These are phyloP conservation scores for Oligia fasciuncula DNA, from an alignment of 2,888 invertebrate genomes.

Conservation along the genomic window DNA sequence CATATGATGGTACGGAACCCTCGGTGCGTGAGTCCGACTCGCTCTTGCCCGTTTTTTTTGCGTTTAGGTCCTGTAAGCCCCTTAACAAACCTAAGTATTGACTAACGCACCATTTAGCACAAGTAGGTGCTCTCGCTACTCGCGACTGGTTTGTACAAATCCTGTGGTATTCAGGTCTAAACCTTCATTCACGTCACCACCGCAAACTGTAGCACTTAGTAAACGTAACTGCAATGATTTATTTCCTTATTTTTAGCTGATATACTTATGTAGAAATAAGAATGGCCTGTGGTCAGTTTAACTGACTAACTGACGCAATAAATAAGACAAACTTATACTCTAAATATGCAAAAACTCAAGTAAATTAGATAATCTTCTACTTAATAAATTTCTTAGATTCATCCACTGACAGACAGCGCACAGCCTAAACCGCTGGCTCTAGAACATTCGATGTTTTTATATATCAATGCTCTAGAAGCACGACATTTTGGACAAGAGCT, in stretches of 20 bases:
- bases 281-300: background rate
- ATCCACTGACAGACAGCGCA: background rate
- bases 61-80: too few species aligned
- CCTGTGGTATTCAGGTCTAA: constrained; percentile 31
- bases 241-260: constrained; percentile 15
- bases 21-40: too few species aligned
- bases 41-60: too few species aligned
- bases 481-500: background rate
- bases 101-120: background rate
- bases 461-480: background rate
- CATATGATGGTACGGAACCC: too few species aligned
- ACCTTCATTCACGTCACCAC: background rate
- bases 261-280: background rate
- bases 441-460: too few species aligned
- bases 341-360: background rate
- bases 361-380: background rate
- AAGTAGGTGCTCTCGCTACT: background rate
- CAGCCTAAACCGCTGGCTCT: background rate
- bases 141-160: constrained; percentile 6
- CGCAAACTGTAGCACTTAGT: constrained; percentile 9
- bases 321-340: background rate
- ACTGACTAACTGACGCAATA: background rate
- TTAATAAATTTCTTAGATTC: background rate
- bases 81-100: background rate
- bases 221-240: background rate